Percentiles rank a stretch among this genome's conserved stretches.
phyloP scores from a whole-genome alignment of 2,797 vertebrate species.

The Sphenodon punctatus region DNA sequence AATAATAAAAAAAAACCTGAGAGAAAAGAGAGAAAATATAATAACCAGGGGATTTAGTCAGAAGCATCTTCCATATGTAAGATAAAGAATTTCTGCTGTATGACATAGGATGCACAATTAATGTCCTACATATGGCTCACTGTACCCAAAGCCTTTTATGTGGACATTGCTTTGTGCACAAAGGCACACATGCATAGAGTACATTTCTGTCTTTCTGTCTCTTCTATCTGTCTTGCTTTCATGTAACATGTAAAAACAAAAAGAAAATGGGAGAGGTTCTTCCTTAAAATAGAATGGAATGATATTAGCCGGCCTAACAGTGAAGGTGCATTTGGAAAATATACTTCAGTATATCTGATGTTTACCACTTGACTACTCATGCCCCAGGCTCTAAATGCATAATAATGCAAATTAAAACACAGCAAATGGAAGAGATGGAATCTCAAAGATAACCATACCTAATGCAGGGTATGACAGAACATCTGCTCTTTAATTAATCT shows the following conservation, averaged over 20 bases:
- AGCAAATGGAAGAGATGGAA: conserved; percentile 70
- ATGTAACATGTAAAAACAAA: conserved; percentile 73
- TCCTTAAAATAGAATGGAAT: conserved; percentile 74
- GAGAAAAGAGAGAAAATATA: no score
- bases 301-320: conserved; percentile 69
- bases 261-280: conserved; percentile 69
- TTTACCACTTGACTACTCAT: conserved; percentile 80
- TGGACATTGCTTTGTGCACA: conserved; percentile 27
- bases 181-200: conserved; percentile 15
- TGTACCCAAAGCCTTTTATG: conserved; percentile 27
- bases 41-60: conserved; percentile 6
- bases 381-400: conserved; percentile 78
- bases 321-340: conserved; percentile 74
- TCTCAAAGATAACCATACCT: conserved; percentile 80
- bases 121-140: conserved; percentile 37
- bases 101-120: conserved; percentile 15
- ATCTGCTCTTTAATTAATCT: conserved; percentile 84
- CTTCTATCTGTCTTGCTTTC: conserved; percentile 56
- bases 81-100: conserved; percentile 18
- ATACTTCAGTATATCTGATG: conserved; percentile 69
- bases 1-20: no score
- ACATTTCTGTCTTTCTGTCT: conserved; percentile 37
- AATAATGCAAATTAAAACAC: conserved; percentile 77
- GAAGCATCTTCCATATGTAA: conserved; percentile 19
- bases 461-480: conserved; percentile 71